A percentile compares a stretch with the other conserved stretches of the same genome.
Evolutionary conservation across 2,888 invertebrate species (phyloP).

Genomic region (Merodon equestris): DNA sequence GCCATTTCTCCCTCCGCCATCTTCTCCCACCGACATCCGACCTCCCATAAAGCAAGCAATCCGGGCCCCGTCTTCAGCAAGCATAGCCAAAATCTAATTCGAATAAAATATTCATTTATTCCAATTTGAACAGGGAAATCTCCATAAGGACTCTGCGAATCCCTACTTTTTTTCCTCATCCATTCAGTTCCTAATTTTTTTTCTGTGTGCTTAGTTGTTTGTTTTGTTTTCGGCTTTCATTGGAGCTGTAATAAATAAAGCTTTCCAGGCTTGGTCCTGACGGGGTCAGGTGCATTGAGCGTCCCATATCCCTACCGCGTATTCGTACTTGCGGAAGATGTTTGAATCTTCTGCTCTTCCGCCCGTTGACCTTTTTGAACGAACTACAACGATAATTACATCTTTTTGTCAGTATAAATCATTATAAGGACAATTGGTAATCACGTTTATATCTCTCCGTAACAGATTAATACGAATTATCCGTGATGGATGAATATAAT

Average conservation of each 20-base stretch:
- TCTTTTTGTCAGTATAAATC: slow-evolving; percentile 5
- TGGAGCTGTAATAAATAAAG: slow-evolving; percentile 22
- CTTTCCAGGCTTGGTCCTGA: neutral
- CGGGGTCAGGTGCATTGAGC: too few species aligned
- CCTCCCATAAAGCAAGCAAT: slow-evolving; percentile 23
- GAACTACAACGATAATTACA: slow-evolving; percentile 42
- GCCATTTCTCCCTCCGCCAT: neutral
- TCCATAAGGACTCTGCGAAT: slow-evolving; percentile 34
- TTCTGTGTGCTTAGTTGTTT: slow-evolving; percentile 8
- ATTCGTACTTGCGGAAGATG: too few species aligned
- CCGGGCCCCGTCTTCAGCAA: neutral
- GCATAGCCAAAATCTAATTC: slow-evolving; percentile 44
- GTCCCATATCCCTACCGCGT: too few species aligned
- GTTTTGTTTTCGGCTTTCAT: slow-evolving; percentile 6
- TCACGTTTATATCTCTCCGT: too few species aligned
- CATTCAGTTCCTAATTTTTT: slow-evolving; percentile 8
- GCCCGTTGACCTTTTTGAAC: neutral
- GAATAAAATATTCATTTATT: slow-evolving; percentile 37
- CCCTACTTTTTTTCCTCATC: slow-evolving; percentile 30
- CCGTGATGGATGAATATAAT: slow-evolving; percentile 37
- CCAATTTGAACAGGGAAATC: slow-evolving; percentile 27
- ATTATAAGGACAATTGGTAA: too few species aligned
- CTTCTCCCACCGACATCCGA: neutral
- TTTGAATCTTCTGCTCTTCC: neutral
- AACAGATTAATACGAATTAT: slow-evolving; percentile 46